These are phyloP conservation scores for Eulemur coronatus DNA, from an alignment of 2,797 vertebrate genomes.

Conservation along the genomic window DNA sequence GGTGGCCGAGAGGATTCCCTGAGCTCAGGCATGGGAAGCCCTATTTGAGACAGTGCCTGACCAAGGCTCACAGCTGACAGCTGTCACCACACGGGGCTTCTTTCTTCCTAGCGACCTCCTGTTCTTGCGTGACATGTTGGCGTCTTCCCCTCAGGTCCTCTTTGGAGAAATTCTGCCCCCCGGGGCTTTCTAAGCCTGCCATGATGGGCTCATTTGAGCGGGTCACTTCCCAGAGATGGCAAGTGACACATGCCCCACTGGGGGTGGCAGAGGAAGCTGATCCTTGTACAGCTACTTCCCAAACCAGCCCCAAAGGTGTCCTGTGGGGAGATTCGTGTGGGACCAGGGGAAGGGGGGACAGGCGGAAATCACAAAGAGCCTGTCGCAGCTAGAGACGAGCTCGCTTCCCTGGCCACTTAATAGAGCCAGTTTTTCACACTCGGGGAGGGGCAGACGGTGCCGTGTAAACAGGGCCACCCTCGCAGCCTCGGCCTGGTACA, in stretches of 20 bases:
- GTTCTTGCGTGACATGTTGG: not conserved
- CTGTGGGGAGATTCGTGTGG: not conserved
- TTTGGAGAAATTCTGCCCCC: not conserved
- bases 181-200: not conserved
- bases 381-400: not conserved
- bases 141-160: not conserved
- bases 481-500: not conserved
- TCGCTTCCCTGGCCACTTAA: rapidly evolving
- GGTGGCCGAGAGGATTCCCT: not conserved
- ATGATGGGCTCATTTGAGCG: not conserved
- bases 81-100: rapidly evolving
- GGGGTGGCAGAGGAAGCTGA: rapidly evolving
- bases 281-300: not conserved
- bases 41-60: not conserved
- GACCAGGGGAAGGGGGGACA: not conserved
- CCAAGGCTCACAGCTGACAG: not conserved
- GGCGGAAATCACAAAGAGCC: not conserved
- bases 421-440: not conserved
- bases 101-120: rapidly evolving
- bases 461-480: not conserved
- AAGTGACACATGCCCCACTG: not conserved
- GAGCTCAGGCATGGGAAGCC: not conserved
- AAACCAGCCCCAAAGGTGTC: not conserved
- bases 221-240: not conserved
- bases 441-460: not conserved